Evolutionary conservation across 2,797 vertebrate genomes (phyloP).

Genomic region (Gastrophryne carolinensis): DNA sequence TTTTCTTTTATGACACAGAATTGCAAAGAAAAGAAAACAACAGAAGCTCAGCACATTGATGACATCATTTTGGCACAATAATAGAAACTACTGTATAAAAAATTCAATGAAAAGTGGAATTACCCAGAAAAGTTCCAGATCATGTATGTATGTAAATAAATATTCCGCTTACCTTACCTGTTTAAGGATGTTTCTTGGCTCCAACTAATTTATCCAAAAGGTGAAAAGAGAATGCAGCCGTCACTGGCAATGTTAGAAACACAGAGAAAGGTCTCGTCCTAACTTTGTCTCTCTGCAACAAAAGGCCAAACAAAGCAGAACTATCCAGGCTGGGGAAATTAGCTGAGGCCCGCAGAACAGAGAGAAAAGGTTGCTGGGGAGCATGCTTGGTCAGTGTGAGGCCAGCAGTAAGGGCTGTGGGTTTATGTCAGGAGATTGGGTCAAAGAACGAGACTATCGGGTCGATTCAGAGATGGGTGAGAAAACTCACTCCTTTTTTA

Average conservation of each 20-base stretch:
- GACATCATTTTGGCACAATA: too few relatives aligned
- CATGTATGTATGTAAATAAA: neutral
- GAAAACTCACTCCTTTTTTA: too few relatives aligned
- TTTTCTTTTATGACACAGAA: too few relatives aligned
- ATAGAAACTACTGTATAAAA: too few relatives aligned
- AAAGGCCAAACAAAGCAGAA: slow-evolving; percentile 44
- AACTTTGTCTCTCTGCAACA: slow-evolving; percentile 16
- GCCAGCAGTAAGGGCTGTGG: neutral
- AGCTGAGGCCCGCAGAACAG: slow-evolving; percentile 37
- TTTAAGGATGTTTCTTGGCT: neutral
- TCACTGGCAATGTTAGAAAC: neutral
- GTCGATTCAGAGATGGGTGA: too few relatives aligned
- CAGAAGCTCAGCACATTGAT: too few relatives aligned
- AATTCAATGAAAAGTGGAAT: too few relatives aligned
- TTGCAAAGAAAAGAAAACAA: too few relatives aligned
- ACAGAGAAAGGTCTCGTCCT: slow-evolving; percentile 27
- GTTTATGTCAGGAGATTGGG: neutral
- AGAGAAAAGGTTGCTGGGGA: slow-evolving; percentile 26
- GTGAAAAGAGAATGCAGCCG: neutral
- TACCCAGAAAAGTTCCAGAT: too few relatives aligned
- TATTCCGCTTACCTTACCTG: slow-evolving; percentile 12
- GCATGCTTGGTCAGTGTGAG: neutral
- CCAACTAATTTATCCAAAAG: neutral
- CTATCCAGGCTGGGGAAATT: slow-evolving; percentile 42
- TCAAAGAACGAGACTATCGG: neutral